Conservation (phyloP, 1,140 invertebrate genomes). For the Schlechtendalia chinensis region DNA sequence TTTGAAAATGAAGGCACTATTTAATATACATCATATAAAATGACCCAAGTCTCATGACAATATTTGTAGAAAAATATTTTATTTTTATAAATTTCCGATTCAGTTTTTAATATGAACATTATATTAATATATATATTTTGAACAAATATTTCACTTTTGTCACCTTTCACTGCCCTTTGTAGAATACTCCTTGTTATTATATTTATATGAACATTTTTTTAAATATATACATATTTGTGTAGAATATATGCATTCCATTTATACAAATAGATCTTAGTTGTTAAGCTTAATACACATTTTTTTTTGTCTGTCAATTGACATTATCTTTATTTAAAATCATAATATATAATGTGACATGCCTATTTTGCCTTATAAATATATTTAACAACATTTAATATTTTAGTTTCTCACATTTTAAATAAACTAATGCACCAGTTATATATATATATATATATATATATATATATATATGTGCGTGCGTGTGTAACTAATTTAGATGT, state of each 20-base stretch:
- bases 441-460: too few species aligned
- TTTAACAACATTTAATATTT: slow-evolving; percentile 32
- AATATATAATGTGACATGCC: slow-evolving; percentile 3
- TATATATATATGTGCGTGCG: too few species aligned
- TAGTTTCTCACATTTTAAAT: slow-evolving; percentile 20
- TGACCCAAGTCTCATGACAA: slow-evolving; percentile 10
- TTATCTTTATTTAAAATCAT: not conserved
- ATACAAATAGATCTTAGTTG: slow-evolving; percentile 18
- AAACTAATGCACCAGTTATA: slow-evolving; percentile 1
- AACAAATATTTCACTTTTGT: slow-evolving; percentile 31
- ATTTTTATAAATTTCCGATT: slow-evolving; percentile 28
- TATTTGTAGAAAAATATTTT: slow-evolving; percentile 34
- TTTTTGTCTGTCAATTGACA: not conserved
- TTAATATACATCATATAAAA: not conserved
- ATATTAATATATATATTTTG: slow-evolving; percentile 24
- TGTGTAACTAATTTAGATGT: slow-evolving; percentile 1
- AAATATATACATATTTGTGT: not conserved
- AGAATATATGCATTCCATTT: slow-evolving; percentile 46
- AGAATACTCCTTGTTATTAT: slow-evolving; percentile 48
- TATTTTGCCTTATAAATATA: slow-evolving; percentile 11
- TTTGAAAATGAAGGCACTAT: not conserved
- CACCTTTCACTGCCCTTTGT: slow-evolving; percentile 39
- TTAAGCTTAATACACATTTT: not conserved
- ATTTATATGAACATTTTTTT: slow-evolving; percentile 45
- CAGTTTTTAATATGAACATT: slow-evolving; percentile 11